Base-by-base conservation (phyloP, 92 coral and sea anemone species). In the Micromussa lordhowensis region DNA sequence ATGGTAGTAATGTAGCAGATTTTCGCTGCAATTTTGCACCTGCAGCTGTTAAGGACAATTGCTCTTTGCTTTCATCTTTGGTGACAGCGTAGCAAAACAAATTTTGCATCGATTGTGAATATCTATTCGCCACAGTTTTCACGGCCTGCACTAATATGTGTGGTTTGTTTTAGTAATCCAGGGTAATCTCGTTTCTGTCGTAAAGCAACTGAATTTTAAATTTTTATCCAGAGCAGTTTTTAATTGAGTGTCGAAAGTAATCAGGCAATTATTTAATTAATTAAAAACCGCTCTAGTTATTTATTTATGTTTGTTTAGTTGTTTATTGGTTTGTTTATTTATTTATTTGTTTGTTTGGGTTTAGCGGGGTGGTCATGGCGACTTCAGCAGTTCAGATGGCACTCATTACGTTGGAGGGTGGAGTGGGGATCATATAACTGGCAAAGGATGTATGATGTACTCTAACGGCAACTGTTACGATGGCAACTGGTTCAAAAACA, bases 371-470 rank as follows among this genome's bases (percentile, higher is more conserved):
- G 96, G 95, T n/a, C 57, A 63, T 10, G 99, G 99, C 0, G 84
- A 88, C 71, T 96, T 87, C 80, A 85, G 85, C 13, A 77, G 88
- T 31, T 89, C 98, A 29, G 92, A 96, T 66, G 99, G 99, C 17
- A 89, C 91, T 44, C 73, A 26, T 30, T 97, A 96, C 85, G 90
- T 88, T 1, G 99, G 99, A 7, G 98, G 96, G 79, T 97, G 99
- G 99, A 96, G 96, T 75, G 89, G 90, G 40, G 98, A 97, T 80
- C 95, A 92, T 70, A 97, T 97, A 49, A 95, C 90, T 6, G 99
- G 99, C 8, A 78, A 92, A 55, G 99, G 99, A 26, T 88, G 86
- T 79, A 97, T 97, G 99, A 84, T 77, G 0, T 97, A 97, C 79
- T 85, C 98, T 7, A 93, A 92, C 69, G 98, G 96, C 16, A 98